Conservation (phyloP, 2,797 vertebrate genomes). For the Malacoctenus gilli region DNA sequence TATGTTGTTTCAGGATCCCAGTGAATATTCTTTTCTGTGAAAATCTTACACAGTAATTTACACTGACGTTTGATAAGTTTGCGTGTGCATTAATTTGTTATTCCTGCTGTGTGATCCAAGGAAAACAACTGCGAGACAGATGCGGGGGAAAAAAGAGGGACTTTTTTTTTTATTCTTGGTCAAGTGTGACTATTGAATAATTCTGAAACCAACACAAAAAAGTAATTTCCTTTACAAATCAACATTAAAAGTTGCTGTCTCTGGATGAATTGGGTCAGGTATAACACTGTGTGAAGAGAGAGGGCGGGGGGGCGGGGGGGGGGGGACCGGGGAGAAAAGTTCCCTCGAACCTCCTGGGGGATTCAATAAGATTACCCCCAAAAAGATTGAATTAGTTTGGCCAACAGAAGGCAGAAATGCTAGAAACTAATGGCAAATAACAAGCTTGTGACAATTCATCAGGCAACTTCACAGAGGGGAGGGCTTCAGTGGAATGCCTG, state of each 20-base stretch:
- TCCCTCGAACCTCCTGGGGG: conserved; percentile 60
- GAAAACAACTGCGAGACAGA: no score
- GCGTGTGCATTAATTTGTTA: no score
- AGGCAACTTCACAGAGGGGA: conserved; percentile 78
- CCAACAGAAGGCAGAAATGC: conserved; percentile 78
- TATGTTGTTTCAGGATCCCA: no score
- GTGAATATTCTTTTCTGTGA: no score
- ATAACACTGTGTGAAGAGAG: conserved; percentile 33
- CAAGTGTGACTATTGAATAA: no score
- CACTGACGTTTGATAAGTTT: no score
- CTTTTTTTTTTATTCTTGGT: no score
- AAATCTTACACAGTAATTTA: no score
- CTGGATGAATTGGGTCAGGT: conserved; percentile 74
- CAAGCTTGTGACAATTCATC: conserved; percentile 85
- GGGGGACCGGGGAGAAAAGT: conserved; percentile 22
- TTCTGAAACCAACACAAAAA: neutral
- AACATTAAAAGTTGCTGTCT: conserved; percentile 23
- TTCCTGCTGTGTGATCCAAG: no score
- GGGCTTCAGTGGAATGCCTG: conserved; percentile 78
- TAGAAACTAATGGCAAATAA: conserved; percentile 83
- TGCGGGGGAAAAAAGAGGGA: no score
- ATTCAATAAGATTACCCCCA: conserved; percentile 75
- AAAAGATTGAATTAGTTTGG: conserved; percentile 82
- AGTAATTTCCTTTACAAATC: neutral
- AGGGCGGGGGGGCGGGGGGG: conserved; percentile 3